Base-by-base conservation (phyloP, 2,113 vertebrate genomes). In the Hemiscyllium ocellatum region DNA sequence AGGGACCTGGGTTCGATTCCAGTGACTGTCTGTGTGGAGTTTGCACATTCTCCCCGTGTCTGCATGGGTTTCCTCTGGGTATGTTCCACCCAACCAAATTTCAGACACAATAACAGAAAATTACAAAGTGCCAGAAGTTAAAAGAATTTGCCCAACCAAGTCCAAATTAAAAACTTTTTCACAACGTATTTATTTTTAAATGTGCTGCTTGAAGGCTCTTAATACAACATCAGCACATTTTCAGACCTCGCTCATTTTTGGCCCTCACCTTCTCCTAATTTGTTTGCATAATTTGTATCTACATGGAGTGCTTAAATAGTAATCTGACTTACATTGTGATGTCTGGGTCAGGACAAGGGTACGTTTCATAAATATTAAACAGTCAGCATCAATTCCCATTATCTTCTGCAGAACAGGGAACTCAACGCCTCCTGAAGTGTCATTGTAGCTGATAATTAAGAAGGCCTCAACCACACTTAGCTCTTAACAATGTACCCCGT, bases 241-340 rank as follows among this genome's bases (percentile, higher is more conserved):
- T 29, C 8, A 56, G 24, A 15, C 29, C 87, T 65, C 29, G 33
- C 15, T 65, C 52, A 89, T 50, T 12, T 52, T 26, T 56, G 56
- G 29, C 87, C 42, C 83, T 91, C 52, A 33, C 52, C 87, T 17
- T 52, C 29, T 29, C 52, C 87, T 61, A 61, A 61, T 61, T n/a
- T 91, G 87, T 91, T 91, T 91, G 87, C 87, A 91, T 91, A 91
- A 91, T 91, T 91, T 91, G 87, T 91, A 61, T 37, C 56, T 91
- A 65, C 87, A 91, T 8, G 52, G 24, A 90, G 87, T 65, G 52
- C 56, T 91, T 91, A 91, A 91, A 65, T 13, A 91, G 33, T 91
- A 91, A 91, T 91, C 87, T 65, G 87, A 91, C 56, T 91, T 91
- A 91, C 87, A 91, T 91, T 17, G 29, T 19, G 87, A 61, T 61